Percentiles rank a stretch among this genome's conserved stretches.
Evolutionary conservation across 2,113 vertebrate species (phyloP).

Genomic region (Ictalurus furcatus): DNA sequence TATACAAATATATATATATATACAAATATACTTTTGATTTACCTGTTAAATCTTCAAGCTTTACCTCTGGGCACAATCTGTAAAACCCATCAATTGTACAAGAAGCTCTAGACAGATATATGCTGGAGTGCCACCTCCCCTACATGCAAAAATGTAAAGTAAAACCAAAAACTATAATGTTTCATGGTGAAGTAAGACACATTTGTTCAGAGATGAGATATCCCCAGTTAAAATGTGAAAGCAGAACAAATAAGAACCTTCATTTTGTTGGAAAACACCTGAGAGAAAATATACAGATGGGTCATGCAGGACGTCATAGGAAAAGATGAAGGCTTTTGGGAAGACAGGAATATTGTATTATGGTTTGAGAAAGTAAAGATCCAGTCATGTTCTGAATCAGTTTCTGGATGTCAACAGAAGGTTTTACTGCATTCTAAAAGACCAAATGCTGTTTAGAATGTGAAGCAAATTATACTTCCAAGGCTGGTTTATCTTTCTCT

Average conservation of each 20-base stretch:
- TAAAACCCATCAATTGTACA: background rate
- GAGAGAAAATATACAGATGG: background rate
- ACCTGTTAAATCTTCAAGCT: background rate
- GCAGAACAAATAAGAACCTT: background rate
- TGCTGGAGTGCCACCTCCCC: background rate
- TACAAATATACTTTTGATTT: background rate
- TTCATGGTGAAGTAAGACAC: background rate
- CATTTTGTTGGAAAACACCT: background rate
- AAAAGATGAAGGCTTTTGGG: background rate
- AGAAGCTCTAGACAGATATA: background rate
- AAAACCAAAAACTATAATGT: background rate
- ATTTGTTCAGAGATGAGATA: background rate
- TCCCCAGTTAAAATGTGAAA: background rate
- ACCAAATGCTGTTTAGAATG: background rate
- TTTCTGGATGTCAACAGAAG: background rate
- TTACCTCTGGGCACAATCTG: background rate
- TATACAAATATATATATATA: too few species aligned
- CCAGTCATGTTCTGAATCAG: background rate
- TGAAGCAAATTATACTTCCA: background rate
- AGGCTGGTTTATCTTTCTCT: background rate
- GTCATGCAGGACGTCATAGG: background rate
- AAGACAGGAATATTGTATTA: background rate
- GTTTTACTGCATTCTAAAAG: background rate
- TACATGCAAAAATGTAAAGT: background rate
- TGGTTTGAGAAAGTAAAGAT: background rate